phyloP scores from a whole-genome alignment of 1,140 invertebrate genomes.

The Ceratoteleas bidentatus region DNA sequence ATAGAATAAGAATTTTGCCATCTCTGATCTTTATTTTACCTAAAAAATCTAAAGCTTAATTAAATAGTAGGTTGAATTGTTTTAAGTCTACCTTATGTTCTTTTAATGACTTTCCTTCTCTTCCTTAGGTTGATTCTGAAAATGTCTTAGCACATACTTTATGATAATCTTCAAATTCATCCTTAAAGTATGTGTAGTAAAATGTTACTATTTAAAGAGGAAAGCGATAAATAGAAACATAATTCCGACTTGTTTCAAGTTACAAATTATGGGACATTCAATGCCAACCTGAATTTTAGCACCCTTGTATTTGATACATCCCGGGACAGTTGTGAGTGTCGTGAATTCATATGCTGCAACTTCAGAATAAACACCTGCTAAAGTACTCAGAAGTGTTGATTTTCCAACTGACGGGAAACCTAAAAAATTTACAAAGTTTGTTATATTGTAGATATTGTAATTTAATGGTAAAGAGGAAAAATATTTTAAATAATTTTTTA shows the following conservation, averaged over 20 bases:
- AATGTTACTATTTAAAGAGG: constrained; percentile 26
- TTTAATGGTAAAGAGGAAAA: no score
- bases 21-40: no score
- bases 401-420: constrained; percentile 99
- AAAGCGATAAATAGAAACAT: constrained; percentile 25
- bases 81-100: constrained; percentile 29
- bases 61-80: neutral
- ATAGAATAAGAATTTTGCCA: no score
- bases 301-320: constrained; percentile 99
- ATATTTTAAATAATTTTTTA: no score
- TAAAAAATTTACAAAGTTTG: constrained; percentile 83
- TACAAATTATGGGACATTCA: neutral
- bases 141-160: neutral
- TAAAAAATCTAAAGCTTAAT: no score
- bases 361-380: constrained; percentile 99
- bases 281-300: constrained; percentile 96
- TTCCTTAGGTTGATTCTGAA: constrained; percentile 36
- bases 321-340: constrained; percentile 99
- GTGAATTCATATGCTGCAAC: constrained; percentile 99
- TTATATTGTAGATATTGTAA: no score
- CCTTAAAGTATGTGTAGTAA: neutral
- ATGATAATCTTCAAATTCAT: neutral
- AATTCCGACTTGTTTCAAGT: constrained; percentile 20
- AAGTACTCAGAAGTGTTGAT: constrained; percentile 96
- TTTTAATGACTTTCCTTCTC: constrained; percentile 15